Evolutionary conservation across 2,113 vertebrate species (phyloP), one percentile per base, ranked within the genome.

Genomic region (Callionymus lyra): DNA sequence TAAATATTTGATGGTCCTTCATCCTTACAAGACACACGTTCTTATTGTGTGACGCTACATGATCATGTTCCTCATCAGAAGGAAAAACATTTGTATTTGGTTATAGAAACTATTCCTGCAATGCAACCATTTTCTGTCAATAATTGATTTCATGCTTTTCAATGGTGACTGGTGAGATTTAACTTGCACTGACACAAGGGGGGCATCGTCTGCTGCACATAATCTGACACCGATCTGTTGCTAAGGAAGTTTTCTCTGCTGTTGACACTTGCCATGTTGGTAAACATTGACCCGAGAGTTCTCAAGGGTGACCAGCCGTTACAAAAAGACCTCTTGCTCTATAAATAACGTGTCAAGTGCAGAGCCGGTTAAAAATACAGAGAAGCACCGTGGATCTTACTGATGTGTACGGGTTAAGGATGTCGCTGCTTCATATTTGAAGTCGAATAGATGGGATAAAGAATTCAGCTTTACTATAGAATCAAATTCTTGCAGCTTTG

Each of bases 281-380:
- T 61, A 53, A 70, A 70, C 41, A 54, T 35, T 51, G 31, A n/a
- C 33, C 57, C 50, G 1, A 43, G 21, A 2, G 38, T 18, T 58
- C 31, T 9, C 10, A 18, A 9, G 10, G 21, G 42, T 14, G 5
- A 31, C 41, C 33, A 11, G 5, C 34, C 56, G 60, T 47, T 27
- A 32, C 15, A 12, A 15, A 21, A 36, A 31, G 39, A 40, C 44
- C 41, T 15, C 31, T 35, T 44, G 44, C 31, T 14, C 36, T 72
- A 65, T 70, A 74, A 68, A 76, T 74, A 68, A 36, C 39, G 9
- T 1, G 9, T 43, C 34, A 37, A 15, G 3, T 41, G 45, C 37
- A 35, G 48, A 38, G 16, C 16, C 51, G 55, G 50, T 60, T 2
- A 64, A 46, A 53, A 53, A 63, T 38, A 63, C 35, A 54, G 18